phyloP scores from a whole-genome alignment of 2,113 vertebrate species.

The Solea solea region DNA sequence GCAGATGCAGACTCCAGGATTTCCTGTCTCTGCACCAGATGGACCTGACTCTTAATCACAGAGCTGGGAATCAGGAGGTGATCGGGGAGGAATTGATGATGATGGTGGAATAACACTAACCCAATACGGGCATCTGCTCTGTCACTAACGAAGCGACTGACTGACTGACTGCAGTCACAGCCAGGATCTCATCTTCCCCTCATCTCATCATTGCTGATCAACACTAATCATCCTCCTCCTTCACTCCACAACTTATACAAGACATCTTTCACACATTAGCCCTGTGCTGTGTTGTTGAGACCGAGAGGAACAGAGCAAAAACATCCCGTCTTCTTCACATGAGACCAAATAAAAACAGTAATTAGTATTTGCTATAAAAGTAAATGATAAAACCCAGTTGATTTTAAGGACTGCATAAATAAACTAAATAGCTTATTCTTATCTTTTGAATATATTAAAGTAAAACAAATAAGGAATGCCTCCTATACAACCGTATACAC shows the following conservation, averaged over 20 bases:
- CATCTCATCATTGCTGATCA: conserved; percentile 66
- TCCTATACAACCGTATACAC: too few species aligned
- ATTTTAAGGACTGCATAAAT: too few species aligned
- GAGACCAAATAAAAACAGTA: conserved; percentile 7
- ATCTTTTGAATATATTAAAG: too few species aligned
- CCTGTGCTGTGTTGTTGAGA: conserved; percentile 47
- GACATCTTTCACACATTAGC: conserved; percentile 53
- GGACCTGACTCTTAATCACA: conserved; percentile 81
- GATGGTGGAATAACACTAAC: conserved; percentile 77
- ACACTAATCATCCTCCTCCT: conserved; percentile 62
- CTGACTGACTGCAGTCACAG: conserved; percentile 61
- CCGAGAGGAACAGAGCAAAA: conserved; percentile 19
- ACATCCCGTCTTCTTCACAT: neutral
- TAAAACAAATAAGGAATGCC: too few species aligned
- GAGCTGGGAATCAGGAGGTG: conserved; percentile 77
- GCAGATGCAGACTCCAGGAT: conserved; percentile 81
- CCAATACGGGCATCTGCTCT: conserved; percentile 74
- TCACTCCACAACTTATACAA: conserved; percentile 63
- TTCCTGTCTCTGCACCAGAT: conserved; percentile 82
- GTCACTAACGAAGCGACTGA: conserved; percentile 53
- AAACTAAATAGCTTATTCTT: too few species aligned
- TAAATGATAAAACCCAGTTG: too few species aligned
- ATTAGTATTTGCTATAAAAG: too few species aligned
- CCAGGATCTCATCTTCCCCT: conserved; percentile 63
- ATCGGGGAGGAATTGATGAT: conserved; percentile 79